These are phyloP conservation scores for Gambusia yucatana DNA, from an alignment of 2,797 vertebrate genomes.

Conservation along the genomic window DNA sequence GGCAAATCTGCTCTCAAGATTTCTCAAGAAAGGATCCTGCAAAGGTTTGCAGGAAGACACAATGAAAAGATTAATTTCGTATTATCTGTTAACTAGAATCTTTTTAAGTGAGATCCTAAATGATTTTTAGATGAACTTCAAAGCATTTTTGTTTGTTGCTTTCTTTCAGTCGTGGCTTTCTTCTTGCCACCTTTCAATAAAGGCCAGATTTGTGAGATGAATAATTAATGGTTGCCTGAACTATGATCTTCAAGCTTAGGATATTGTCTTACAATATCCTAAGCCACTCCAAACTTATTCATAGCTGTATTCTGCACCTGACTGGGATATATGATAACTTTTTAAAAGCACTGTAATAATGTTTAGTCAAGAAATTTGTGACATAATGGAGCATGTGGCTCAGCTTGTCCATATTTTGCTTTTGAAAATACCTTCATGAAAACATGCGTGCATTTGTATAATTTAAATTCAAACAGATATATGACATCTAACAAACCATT, in stretches of 20 bases:
- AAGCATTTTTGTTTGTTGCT: not conserved
- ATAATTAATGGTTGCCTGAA: not conserved
- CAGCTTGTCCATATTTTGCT: not conserved
- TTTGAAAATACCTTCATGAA: not conserved
- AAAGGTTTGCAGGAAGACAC: not conserved
- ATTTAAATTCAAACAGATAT: not conserved
- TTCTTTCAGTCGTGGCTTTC: not conserved
- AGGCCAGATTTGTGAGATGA: not conserved
- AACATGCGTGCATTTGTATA: not conserved
- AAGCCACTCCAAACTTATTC: not conserved
- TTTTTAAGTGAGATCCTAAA: not conserved
- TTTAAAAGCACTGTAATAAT: not conserved
- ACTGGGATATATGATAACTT: not conserved
- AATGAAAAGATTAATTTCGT: not conserved
- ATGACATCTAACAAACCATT: not conserved
- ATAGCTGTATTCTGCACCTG: not conserved
- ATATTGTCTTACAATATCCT: not conserved
- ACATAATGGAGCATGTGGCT: not conserved
- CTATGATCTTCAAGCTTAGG: not conserved
- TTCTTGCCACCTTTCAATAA: not conserved
- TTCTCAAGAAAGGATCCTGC: conserved; percentile 92
- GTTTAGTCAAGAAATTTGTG: not conserved
- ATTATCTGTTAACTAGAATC: not conserved
- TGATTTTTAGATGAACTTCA: not conserved
- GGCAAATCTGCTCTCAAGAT: conserved; percentile 94